Evolutionary conservation across 2,113 vertebrate species (phyloP).

Genomic region (Oreocharis arfaki): DNA sequence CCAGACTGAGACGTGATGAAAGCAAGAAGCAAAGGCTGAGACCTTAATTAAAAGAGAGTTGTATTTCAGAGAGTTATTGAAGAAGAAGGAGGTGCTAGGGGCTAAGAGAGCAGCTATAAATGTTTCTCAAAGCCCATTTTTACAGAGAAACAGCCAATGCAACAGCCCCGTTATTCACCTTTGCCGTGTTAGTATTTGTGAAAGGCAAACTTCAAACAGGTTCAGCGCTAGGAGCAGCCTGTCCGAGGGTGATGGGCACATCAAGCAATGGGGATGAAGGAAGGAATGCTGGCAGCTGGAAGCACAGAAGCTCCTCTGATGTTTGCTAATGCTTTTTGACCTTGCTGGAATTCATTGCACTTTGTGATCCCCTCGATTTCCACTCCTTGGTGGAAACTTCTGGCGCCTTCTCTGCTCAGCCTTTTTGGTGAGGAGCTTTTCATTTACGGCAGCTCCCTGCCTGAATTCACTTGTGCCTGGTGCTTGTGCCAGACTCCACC

Average conservation of each 20-base stretch:
- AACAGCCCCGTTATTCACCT: not conserved
- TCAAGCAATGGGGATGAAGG: not conserved
- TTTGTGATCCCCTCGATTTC: not conserved
- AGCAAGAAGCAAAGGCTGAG: conserved; percentile 31
- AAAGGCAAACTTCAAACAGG: not conserved
- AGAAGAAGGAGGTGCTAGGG: conserved; percentile 42
- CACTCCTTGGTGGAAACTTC: not conserved
- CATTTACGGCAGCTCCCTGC: not conserved
- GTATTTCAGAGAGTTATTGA: conserved; percentile 40
- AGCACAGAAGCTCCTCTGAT: conserved; percentile 16
- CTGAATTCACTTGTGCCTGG: not conserved
- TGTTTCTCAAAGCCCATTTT: conserved; percentile 10
- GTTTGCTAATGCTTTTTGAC: not conserved
- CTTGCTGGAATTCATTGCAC: not conserved
- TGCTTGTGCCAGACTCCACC: not conserved
- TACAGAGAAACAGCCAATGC: not conserved
- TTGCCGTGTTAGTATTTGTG: not conserved
- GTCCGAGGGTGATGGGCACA: not conserved
- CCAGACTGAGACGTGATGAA: conserved; percentile 16
- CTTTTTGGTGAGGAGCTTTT: not conserved
- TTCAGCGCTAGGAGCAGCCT: not conserved
- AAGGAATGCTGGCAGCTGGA: not conserved
- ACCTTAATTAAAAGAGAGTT: conserved; percentile 57
- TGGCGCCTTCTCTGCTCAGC: not conserved
- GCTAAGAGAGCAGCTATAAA: conserved; percentile 9